Evolutionary conservation across 2,888 invertebrate species (phyloP), one percentile per base, ranked within the genome.

Genomic region (Apamea anceps): DNA sequence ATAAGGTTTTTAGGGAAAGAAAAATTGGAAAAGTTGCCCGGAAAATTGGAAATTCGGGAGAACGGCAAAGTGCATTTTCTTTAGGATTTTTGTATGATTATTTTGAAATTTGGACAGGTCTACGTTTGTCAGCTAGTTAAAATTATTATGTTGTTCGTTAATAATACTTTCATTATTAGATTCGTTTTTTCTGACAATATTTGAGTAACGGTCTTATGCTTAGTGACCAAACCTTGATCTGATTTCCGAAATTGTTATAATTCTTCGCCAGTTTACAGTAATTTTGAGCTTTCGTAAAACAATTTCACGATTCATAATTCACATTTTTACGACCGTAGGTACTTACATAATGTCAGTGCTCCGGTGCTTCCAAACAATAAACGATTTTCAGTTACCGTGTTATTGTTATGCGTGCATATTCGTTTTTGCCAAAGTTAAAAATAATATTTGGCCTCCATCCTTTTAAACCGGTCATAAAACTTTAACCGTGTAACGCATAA

Each of bases 391-490:
- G 83, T 84, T 78, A 74, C 70, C 66, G 78, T 80, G 77, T 82
- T 85, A 75, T 79, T 77, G 80, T 85, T 77, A 62, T 54, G 81
- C 42, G 21, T 51, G 68, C 63, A 75, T 70, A 77, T 79, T 77
- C 67, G 28, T 77, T 87, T 72, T 77, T 71, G 68, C 67, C 32
- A 72, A 70, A 66, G 79, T 73, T 81, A 78, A 83, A 82, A 82
- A 86, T 81, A 81, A 85, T 67, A 75, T 80, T 78, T 82, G 82
- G 85, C 88, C 86, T 87, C 84, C 79, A 85, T 86, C 74, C 73
- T 88, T 82, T 77, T 75, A 81, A 85, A 82, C 80, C 78, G 72
- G 75, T 37, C 73, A 72, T 79, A 79, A 75, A 80, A 62, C 67
- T 73, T 67, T 71, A 71, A 80, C 54, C 62, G 70, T 85, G 51